These are phyloP conservation scores for Chloromyia formosa DNA, from an alignment of 2,888 invertebrate species.

Conservation along the genomic window DNA sequence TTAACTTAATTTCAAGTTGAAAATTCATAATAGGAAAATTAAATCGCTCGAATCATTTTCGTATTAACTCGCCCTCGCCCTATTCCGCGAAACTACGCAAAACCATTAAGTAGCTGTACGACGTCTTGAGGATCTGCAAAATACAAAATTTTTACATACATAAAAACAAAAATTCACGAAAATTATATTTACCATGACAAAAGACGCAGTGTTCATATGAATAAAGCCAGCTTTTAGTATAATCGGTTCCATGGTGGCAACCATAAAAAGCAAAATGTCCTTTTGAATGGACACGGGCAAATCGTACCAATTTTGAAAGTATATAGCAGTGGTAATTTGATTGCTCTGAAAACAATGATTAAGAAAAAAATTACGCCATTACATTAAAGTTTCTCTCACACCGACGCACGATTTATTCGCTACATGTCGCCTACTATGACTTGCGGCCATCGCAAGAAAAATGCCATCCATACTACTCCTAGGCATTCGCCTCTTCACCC, in stretches of 20 bases:
- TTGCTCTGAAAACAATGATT: background rate
- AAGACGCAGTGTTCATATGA: background rate
- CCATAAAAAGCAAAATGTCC: background rate
- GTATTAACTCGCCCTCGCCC: no score
- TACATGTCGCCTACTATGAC: no score
- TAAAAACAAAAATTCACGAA: background rate
- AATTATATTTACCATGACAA: background rate
- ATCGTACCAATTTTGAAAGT: conserved; percentile 7
- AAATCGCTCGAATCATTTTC: no score
- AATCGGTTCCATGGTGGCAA: background rate
- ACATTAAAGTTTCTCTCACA: background rate
- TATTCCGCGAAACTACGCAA: background rate
- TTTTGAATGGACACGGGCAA: conserved; percentile 10
- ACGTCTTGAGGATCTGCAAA: conserved; percentile 12
- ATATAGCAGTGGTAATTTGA: background rate
- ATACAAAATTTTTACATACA: background rate
- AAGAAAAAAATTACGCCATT: no score
- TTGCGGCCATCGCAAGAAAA: no score
- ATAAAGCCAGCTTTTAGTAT: background rate
- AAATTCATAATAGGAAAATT: no score
- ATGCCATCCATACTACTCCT: no score
- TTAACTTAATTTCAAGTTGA: no score
- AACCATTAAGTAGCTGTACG: conserved; percentile 12
- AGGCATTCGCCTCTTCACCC: no score
- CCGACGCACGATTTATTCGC: no score